A percentile compares a stretch with the other conserved stretches of the same genome.
Conservation (phyloP, 2,113 vertebrate genomes). For the Geococcyx californianus region DNA sequence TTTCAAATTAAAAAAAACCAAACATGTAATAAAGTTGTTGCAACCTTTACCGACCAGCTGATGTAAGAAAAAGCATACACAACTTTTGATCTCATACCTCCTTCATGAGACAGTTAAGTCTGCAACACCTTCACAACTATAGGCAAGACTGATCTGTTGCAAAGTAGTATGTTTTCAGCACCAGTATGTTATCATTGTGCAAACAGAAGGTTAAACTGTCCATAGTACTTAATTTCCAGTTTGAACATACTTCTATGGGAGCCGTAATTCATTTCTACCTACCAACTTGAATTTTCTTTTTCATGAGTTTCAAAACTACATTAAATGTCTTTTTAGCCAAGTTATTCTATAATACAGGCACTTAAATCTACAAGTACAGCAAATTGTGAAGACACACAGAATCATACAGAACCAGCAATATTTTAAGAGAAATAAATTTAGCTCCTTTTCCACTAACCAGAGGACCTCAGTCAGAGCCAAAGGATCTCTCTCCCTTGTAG, state of each 20-base stretch:
- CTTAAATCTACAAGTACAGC: neutral
- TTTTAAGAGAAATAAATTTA: neutral
- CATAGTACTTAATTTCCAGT: neutral
- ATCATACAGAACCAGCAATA: neutral
- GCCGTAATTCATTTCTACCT: neutral
- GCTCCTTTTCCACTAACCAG: neutral
- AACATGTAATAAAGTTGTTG: fast-evolving
- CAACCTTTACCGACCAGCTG: neutral
- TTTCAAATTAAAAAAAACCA: neutral
- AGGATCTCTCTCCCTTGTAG: neutral
- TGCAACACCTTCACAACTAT: neutral
- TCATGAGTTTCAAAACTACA: neutral
- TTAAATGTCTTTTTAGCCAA: neutral
- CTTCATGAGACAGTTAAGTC: neutral
- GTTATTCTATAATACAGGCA: neutral
- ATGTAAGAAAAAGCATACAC: neutral
- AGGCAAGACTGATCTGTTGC: neutral
- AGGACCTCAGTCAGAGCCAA: neutral
- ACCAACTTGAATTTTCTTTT: neutral
- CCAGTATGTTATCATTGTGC: neutral
- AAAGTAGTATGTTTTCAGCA: neutral
- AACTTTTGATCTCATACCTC: neutral
- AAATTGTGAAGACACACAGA: neutral
- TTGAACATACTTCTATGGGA: neutral
- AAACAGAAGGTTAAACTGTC: neutral